A percentile compares a stretch with the other conserved stretches of the same genome.
Conservation (phyloP, 1,140 invertebrate genomes). For the Diorhabda carinulata region DNA sequence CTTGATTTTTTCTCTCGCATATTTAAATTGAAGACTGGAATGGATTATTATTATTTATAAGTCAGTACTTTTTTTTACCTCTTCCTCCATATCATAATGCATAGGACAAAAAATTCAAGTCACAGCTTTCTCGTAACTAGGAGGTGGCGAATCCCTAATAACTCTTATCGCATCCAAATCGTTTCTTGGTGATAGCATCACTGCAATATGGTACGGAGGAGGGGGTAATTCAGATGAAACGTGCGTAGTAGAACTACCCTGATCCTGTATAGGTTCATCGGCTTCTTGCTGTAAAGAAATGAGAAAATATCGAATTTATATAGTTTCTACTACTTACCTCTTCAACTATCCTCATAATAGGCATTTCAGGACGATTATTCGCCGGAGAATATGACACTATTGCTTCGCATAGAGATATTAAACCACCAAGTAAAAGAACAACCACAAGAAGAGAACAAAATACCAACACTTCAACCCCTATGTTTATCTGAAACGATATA, state of each 20-base stretch:
- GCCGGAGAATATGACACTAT: conserved; percentile 23
- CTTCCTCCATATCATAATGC: too few species aligned
- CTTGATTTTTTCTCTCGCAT: too few species aligned
- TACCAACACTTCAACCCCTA: conserved; percentile 59
- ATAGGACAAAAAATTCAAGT: conserved; percentile 46
- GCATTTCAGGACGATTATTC: background rate
- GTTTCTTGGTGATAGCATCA: conserved; percentile 55
- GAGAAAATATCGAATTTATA: conserved; percentile 1
- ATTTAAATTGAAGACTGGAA: too few species aligned
- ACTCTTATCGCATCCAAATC: conserved; percentile 44
- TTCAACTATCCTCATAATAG: background rate
- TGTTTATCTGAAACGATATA: conserved; percentile 41
- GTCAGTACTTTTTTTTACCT: too few species aligned
- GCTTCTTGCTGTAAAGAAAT: conserved; percentile 12
- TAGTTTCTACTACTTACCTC: background rate
- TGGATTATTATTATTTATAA: too few species aligned
- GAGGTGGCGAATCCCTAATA: conserved; percentile 56
- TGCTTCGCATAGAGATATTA: conserved; percentile 51
- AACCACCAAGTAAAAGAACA: conserved; percentile 59
- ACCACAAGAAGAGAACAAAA: conserved; percentile 62
- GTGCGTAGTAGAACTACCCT: conserved; percentile 23
- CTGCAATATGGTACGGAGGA: conserved; percentile 66
- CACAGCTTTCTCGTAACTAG: conserved; percentile 61
- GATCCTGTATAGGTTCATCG: conserved; percentile 15
- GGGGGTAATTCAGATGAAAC: conserved; percentile 44